Evolutionary conservation across 2,888 invertebrate species (phyloP).

Genomic region (Microplitis deprimator): DNA sequence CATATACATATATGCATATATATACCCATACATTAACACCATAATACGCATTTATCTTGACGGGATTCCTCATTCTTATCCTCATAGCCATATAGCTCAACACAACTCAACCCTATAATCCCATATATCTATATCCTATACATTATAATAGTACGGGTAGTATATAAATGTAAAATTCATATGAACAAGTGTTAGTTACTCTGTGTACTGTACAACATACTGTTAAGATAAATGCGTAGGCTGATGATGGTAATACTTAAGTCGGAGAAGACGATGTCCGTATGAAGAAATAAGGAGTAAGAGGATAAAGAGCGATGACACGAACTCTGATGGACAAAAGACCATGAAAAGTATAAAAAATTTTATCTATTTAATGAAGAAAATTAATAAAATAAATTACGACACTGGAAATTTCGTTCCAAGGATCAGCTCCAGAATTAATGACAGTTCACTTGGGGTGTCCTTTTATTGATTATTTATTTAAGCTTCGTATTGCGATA

Average conservation of each 20-base stretch:
- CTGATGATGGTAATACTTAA: conserved; percentile 7
- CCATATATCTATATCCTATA: neutral
- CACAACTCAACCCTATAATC: neutral
- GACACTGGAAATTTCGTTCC: too few species aligned
- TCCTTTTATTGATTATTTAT: neutral
- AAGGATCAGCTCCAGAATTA: neutral
- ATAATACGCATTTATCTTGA: neutral
- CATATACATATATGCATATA: neutral
- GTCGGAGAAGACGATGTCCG: neutral
- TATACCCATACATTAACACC: neutral
- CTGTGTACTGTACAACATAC: neutral
- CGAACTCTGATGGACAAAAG: conserved; percentile 4
- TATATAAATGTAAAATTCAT: neutral
- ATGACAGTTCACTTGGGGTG: neutral
- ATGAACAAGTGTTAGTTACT: conserved; percentile 6
- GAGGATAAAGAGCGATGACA: conserved; percentile 20
- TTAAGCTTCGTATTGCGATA: neutral
- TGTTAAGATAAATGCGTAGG: conserved; percentile 28
- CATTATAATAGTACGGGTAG: neutral
- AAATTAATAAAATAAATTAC: neutral
- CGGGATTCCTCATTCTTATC: neutral
- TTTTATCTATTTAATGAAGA: neutral
- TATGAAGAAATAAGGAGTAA: neutral
- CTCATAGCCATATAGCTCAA: neutral
- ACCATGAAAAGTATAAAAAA: neutral